phyloP scores from a whole-genome alignment of 2,888 invertebrate genomes.

The Ommatoiulus sabulosus region DNA sequence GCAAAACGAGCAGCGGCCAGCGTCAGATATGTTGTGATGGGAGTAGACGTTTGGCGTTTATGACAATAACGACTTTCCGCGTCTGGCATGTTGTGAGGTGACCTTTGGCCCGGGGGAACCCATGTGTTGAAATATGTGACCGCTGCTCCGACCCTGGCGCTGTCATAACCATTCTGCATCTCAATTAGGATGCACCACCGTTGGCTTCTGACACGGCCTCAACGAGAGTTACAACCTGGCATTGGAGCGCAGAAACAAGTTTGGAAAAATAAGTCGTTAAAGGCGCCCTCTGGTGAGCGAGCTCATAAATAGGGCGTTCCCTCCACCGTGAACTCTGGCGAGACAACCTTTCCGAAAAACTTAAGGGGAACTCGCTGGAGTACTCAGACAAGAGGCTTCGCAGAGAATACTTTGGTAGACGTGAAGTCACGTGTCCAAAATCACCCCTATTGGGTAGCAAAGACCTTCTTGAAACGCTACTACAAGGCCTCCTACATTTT shows the following conservation, averaged over 20 bases:
- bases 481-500: too few relatives aligned
- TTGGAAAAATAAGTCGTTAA: background rate
- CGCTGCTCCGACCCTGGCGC: slow-evolving; percentile 17
- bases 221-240: slow-evolving; percentile 56
- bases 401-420: too few relatives aligned
- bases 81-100: slow-evolving; percentile 42
- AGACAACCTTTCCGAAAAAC: background rate
- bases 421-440: too few relatives aligned
- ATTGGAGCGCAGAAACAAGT: background rate
- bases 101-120: slow-evolving; percentile 51
- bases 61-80: slow-evolving; percentile 18
- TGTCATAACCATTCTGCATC: slow-evolving; percentile 44
- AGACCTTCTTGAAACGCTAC: too few relatives aligned
- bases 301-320: background rate
- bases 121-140: slow-evolving; percentile 53
- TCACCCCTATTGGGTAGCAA: too few relatives aligned
- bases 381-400: too few relatives aligned
- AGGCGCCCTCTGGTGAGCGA: slow-evolving; percentile 13
- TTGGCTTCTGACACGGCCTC: slow-evolving; percentile 56
- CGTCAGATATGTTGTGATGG: background rate
- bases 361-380: background rate
- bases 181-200: slow-evolving; percentile 57
- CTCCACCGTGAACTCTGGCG: background rate
- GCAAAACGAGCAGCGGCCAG: background rate
- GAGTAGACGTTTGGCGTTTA: slow-evolving; percentile 27